Percentiles rank a stretch among this genome's conserved stretches.
phyloP scores from a whole-genome alignment of 2,113 vertebrate genomes.

The Mellivora capensis region DNA sequence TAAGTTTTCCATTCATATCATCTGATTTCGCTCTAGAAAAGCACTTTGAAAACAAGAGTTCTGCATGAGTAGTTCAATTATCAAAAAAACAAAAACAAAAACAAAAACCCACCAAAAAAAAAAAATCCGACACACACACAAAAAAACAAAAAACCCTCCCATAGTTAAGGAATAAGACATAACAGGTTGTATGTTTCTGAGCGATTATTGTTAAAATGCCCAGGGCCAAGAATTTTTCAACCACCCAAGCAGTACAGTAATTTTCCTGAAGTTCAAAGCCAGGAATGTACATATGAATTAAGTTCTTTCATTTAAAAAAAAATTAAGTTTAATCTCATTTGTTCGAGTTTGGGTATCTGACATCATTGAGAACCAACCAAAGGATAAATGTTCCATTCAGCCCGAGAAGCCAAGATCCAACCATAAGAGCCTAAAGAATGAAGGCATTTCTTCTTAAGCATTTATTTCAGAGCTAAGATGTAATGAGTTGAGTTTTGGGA shows the following conservation, averaged over 20 bases:
- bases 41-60: background rate
- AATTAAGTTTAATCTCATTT: background rate
- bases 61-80: background rate
- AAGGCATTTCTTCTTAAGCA: background rate
- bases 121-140: background rate
- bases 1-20: background rate
- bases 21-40: background rate
- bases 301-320: background rate
- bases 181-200: background rate
- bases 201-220: background rate
- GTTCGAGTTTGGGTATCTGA: background rate
- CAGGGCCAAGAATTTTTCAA: constrained; percentile 29
- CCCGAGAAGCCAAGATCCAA: background rate
- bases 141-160: background rate
- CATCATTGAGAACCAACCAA: background rate
- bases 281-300: background rate
- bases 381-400: background rate
- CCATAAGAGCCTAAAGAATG: background rate
- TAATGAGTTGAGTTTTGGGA: background rate
- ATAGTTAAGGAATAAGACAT: background rate
- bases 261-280: constrained; percentile 47
- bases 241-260: constrained; percentile 30
- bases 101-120: background rate
- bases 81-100: background rate
- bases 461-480: background rate